Evolutionary conservation across 2,888 invertebrate species (phyloP).

Genomic region (Allophyes oxyacanthae): DNA sequence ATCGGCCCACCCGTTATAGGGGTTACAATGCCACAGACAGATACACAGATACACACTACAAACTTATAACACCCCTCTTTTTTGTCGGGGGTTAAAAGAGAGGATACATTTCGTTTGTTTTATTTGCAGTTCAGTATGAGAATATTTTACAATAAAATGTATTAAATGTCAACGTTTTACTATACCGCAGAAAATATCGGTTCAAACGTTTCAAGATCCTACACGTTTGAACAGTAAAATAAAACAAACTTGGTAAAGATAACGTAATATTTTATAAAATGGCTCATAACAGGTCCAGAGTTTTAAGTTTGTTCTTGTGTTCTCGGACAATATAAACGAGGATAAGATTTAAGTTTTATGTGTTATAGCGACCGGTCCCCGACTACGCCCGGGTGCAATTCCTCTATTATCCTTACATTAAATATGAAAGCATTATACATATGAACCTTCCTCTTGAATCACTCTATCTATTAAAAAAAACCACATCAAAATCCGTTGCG

Average conservation of each 20-base stretch:
- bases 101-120: not conserved
- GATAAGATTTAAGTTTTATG: constrained; percentile 31
- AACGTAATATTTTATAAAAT: constrained; percentile 65
- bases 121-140: constrained; percentile 1
- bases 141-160: constrained; percentile 25
- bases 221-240: constrained; percentile 58
- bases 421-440: too few species aligned
- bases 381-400: too few species aligned
- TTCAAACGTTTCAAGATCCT: constrained; percentile 35
- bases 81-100: too few species aligned
- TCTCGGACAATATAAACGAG: constrained; percentile 30
- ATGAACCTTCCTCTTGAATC: too few species aligned
- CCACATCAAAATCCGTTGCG: too few species aligned
- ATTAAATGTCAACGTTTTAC: constrained; percentile 23
- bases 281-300: constrained; percentile 46
- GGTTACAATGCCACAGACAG: too few species aligned
- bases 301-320: constrained; percentile 36
- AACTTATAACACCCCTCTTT: too few species aligned
- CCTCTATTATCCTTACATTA: too few species aligned
- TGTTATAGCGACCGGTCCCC: too few species aligned
- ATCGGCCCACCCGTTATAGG: too few species aligned
- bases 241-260: constrained; percentile 54
- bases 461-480: too few species aligned
- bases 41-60: too few species aligned
- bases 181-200: constrained; percentile 31